These are phyloP conservation scores for Phrixothrix hirtus DNA, from an alignment of 2,888 invertebrate genomes.

Conservation along the genomic window DNA sequence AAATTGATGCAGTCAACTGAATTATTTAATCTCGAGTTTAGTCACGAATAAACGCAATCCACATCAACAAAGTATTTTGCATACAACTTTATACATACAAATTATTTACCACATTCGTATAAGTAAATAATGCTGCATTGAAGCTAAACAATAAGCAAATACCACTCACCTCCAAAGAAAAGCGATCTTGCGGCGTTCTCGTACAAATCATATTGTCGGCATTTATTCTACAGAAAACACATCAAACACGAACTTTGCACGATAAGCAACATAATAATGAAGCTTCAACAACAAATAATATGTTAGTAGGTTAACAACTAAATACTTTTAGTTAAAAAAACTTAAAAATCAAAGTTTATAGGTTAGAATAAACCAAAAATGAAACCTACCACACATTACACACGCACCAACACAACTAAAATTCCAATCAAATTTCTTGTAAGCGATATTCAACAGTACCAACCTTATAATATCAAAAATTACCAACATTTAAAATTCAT, in stretches of 20 bases:
- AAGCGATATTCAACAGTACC: neutral
- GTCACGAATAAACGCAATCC: constrained; percentile 16
- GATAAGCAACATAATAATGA: constrained; percentile 23
- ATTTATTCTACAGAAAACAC: constrained; percentile 7
- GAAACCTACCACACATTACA: constrained; percentile 49
- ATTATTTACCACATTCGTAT: too few relatives aligned
- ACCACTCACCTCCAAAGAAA: constrained; percentile 23
- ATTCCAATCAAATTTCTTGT: constrained; percentile 9
- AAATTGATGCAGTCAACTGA: constrained; percentile 20
- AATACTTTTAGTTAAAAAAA: constrained; percentile 25
- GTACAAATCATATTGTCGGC: constrained; percentile 17
- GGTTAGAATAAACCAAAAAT: constrained; percentile 37
- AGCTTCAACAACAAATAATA: constrained; percentile 12
- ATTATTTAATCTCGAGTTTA: constrained; percentile 19
- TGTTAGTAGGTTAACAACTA: constrained; percentile 18
- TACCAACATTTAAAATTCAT: neutral
- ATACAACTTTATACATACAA: too few relatives aligned
- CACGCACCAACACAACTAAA: constrained; percentile 45
- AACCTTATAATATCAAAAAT: constrained; percentile 8
- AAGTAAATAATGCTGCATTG: neutral
- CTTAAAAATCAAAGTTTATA: constrained; percentile 24
- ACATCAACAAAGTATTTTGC: neutral
- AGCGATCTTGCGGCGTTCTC: constrained; percentile 23
- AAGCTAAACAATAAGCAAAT: neutral
- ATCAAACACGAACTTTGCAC: constrained; percentile 16